Evolutionary conservation across 2,113 vertebrate species (phyloP).

Genomic region (Hepsetus odoe): DNA sequence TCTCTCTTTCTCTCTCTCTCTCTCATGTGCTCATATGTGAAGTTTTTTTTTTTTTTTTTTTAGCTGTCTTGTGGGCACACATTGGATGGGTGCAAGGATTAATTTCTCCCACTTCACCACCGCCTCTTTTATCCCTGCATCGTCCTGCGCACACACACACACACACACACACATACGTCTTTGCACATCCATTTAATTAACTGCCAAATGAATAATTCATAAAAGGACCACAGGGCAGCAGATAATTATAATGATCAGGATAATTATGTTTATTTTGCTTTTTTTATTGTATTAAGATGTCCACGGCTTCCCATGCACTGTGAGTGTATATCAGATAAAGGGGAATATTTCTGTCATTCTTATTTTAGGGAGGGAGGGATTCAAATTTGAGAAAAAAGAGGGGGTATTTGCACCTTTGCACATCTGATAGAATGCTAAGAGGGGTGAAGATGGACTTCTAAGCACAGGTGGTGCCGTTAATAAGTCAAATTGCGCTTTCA

Average conservation of each 20-base stretch:
- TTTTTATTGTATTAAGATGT: constrained; percentile 81
- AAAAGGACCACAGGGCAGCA: constrained; percentile 75
- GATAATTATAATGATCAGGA: constrained; percentile 81
- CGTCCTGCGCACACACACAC: constrained; percentile 48
- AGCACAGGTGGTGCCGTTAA: background rate
- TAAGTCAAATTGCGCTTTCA: background rate
- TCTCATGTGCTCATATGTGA: background rate
- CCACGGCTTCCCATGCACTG: constrained; percentile 71
- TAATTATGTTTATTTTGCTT: constrained; percentile 83
- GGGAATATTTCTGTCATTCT: background rate
- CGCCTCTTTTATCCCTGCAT: constrained; percentile 45
- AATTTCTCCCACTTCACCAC: constrained; percentile 41
- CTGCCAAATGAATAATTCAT: constrained; percentile 77
- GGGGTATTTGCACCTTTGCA: constrained; percentile 3
- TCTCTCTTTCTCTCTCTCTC: background rate
- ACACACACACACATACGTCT: constrained; percentile 51
- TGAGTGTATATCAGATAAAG: constrained; percentile 47
- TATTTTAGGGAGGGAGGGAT: background rate
- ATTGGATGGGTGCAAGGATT: constrained; percentile 21
- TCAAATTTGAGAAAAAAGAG: background rate
- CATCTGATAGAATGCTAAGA: background rate
- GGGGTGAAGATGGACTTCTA: background rate
- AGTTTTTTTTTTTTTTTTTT: constrained; percentile 13
- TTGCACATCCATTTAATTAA: constrained; percentile 79
- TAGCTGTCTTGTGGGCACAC: background rate